Evolutionary conservation across 2,888 invertebrate species (phyloP), one percentile per base, ranked within the genome.

Genomic region (Boloria euphrosyne): DNA sequence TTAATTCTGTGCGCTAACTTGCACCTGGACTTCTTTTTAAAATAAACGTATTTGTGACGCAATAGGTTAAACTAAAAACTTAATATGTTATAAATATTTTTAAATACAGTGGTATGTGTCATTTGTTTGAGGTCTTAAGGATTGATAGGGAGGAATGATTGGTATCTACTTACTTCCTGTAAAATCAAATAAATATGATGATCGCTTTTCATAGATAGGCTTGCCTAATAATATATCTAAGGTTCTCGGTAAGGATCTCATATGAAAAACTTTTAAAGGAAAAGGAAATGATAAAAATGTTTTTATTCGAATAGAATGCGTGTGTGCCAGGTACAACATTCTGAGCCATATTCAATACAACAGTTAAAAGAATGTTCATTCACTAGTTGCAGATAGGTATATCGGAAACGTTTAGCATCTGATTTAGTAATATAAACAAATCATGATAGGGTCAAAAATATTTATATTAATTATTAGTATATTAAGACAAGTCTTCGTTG

Each of bases 331-430:
- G 58, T 44, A 62, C 53, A 46, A 62, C 68, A 68, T 68, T 70
- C 70, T 63, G 59, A 49, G 16, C 69, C 62, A 66, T 68, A 66
- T 68, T 17, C 54, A 62, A 68, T 47, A 54, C 57, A 55, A 70
- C 70, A 68, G 68, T 70, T 70, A 70, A 47, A 68, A 57, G 70
- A 70, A 68, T 68, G 60, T 70, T 68, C 70, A 70, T 70, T 70
- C 68, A 70, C 62, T n/a, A 63, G 57, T 27, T 54, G 22, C 16
- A 49, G n/a, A n/a, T 18, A 49, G n/a, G 14, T 18, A 17, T 49
- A 49, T 43, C 16, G 57, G 14, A 51, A 50, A 50, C 50, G 17
- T 31, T 17, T 31, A 18, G 13, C 49, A 49, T 52, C 43, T 16
- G 7, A 27, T 44, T 53, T 62, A 44, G 53, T 53, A 44, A 46